A percentile compares a stretch with the other conserved stretches of the same genome.
These are phyloP conservation scores for Rhipidura dahli DNA, from an alignment of 2,113 vertebrate genomes.

Conservation along the genomic window DNA sequence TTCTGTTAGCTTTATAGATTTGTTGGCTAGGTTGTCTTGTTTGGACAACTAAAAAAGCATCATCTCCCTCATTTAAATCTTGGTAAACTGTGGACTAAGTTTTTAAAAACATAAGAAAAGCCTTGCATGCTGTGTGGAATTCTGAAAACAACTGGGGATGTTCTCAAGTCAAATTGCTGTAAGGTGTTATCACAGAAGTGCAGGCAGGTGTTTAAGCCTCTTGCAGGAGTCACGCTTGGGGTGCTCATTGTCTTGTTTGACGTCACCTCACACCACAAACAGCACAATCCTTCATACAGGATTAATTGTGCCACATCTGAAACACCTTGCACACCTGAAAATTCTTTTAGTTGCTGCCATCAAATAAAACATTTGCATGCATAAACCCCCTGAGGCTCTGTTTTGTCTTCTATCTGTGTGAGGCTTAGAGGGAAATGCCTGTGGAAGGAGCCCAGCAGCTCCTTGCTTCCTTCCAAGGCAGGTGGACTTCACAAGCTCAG, in stretches of 20 bases:
- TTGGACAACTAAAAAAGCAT: neutral
- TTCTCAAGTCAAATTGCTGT: neutral
- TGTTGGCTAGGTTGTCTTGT: neutral
- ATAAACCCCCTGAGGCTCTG: neutral
- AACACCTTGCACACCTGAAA: neutral
- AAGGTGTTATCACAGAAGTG: slow-evolving; percentile 18
- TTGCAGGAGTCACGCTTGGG: neutral
- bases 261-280: neutral
- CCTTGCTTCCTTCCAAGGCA: neutral
- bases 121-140: neutral
- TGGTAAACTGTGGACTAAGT: neutral
- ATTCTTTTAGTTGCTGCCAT: neutral
- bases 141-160: neutral
- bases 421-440: neutral
- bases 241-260: neutral
- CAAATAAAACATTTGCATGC: neutral
- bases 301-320: neutral
- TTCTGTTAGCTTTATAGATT: neutral
- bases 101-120: neutral
- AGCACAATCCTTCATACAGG: neutral
- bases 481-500: neutral
- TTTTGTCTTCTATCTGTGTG: neutral
- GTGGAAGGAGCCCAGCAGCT: neutral
- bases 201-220: slow-evolving; percentile 38
- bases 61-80: neutral